phyloP scores from a whole-genome alignment of 2,888 invertebrate genomes.

The Tetramorium bicarinatum region DNA sequence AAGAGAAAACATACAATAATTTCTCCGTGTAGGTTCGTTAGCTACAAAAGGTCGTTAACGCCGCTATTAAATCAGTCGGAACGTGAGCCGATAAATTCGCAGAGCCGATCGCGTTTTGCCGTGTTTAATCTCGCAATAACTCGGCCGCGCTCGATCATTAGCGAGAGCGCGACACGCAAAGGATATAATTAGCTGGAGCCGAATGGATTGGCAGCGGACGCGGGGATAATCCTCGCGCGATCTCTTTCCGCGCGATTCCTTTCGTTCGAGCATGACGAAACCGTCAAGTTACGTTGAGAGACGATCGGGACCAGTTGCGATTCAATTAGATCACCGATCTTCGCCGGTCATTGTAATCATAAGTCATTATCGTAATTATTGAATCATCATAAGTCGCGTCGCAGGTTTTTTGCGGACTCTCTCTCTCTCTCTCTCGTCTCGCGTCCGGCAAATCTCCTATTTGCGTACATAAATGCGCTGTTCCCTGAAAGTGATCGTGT shows the following conservation, averaged over 20 bases:
- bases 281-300: slow-evolving; percentile 8
- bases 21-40: neutral
- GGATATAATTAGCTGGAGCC: slow-evolving; percentile 18
- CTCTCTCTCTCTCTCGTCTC: too few relatives aligned
- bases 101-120: slow-evolving; percentile 8
- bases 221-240: slow-evolving; percentile 31
- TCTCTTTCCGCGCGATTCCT: slow-evolving; percentile 1
- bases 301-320: slow-evolving; percentile 6
- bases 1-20: neutral
- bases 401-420: neutral
- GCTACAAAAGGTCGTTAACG: slow-evolving; percentile 11
- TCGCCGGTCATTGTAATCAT: neutral
- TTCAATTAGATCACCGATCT: slow-evolving; percentile 53
- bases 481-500: slow-evolving; percentile 63
- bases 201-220: neutral
- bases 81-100: slow-evolving; percentile 17
- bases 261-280: slow-evolving; percentile 41
- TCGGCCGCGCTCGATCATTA: slow-evolving; percentile 29
- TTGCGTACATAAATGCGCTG: neutral
- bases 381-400: slow-evolving; percentile 49
- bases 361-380: neutral
- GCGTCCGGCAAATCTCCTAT: neutral
- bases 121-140: slow-evolving; percentile 50
- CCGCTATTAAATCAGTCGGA: neutral
- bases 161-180: slow-evolving; percentile 21